Evolutionary conservation across 2,888 invertebrate species (phyloP).

Genomic region (Byasa hedistus): DNA sequence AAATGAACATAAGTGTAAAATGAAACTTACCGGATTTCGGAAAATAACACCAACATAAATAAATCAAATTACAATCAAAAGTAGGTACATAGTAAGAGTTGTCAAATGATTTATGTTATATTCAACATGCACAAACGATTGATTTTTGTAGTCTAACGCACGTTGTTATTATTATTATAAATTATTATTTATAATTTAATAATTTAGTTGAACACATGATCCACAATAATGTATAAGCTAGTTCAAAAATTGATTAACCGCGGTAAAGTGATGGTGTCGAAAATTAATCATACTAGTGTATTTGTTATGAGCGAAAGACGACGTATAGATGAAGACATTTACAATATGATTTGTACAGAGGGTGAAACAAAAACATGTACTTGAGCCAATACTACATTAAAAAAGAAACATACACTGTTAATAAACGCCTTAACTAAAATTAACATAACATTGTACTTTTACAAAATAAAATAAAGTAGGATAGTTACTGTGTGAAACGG

Average conservation of each 20-base stretch:
- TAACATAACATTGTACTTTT: constrained; percentile 34
- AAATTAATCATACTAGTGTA: background rate
- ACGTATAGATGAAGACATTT: constrained; percentile 21
- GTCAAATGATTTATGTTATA: constrained; percentile 6
- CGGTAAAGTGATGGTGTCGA: constrained; percentile 4
- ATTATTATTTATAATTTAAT: background rate
- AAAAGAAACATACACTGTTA: constrained; percentile 30
- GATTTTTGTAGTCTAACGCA: constrained; percentile 10
- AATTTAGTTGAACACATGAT: background rate
- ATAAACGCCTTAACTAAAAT: constrained; percentile 26
- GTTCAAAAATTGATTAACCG: constrained; percentile 3
- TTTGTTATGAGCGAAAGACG: constrained; percentile 15
- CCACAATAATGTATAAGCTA: constrained; percentile 5
- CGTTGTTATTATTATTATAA: too few relatives aligned
- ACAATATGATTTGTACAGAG: constrained; percentile 26
- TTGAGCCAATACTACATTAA: constrained; percentile 31
- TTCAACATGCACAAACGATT: constrained; percentile 14
- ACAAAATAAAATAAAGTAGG: constrained; percentile 30
- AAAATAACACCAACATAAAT: constrained; percentile 54
- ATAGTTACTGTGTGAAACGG: constrained; percentile 39
- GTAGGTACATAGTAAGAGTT: background rate
- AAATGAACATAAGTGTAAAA: constrained; percentile 43
- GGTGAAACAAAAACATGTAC: constrained; percentile 12
- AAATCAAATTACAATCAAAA: constrained; percentile 20
- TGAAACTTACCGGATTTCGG: constrained; percentile 65